phyloP scores from a whole-genome alignment of 2,888 invertebrate genomes.

The Orthosia cruda region DNA sequence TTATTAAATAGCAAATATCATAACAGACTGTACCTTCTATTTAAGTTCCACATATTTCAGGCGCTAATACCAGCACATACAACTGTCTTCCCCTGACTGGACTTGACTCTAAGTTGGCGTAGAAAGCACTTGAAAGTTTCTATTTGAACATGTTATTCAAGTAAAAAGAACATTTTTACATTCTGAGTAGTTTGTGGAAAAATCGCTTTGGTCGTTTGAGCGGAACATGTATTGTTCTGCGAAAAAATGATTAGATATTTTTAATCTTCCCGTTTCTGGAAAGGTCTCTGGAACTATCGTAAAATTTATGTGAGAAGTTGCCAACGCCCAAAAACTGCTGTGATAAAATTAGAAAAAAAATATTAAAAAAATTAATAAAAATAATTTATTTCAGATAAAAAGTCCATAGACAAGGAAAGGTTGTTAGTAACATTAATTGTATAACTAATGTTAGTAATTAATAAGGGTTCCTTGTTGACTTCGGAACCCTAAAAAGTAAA shows the following conservation, averaged over 20 bases:
- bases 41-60: conserved; percentile 4
- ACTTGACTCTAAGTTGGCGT: conserved; percentile 40
- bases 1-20: conserved; percentile 10
- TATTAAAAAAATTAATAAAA: too few species aligned
- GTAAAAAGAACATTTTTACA: conserved; percentile 24
- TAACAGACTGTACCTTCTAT: not conserved
- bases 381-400: too few species aligned
- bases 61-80: not conserved
- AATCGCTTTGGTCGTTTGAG: conserved; percentile 10
- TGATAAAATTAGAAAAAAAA: too few species aligned
- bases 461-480: too few species aligned
- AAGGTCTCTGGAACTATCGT: too few species aligned
- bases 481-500: too few species aligned
- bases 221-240: not conserved
- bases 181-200: conserved; percentile 5
- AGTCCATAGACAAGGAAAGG: too few species aligned
- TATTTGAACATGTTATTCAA: conserved; percentile 29
- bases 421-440: too few species aligned
- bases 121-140: conserved; percentile 24
- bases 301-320: too few species aligned
- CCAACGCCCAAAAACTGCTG: too few species aligned
- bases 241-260: not conserved
- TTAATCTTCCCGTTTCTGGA: too few species aligned
- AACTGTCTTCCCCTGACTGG: conserved; percentile 22
- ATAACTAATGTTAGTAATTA: too few species aligned